Conservation (phyloP, 1,140 invertebrate genomes). For the Phymorhynchus buccinoides region DNA sequence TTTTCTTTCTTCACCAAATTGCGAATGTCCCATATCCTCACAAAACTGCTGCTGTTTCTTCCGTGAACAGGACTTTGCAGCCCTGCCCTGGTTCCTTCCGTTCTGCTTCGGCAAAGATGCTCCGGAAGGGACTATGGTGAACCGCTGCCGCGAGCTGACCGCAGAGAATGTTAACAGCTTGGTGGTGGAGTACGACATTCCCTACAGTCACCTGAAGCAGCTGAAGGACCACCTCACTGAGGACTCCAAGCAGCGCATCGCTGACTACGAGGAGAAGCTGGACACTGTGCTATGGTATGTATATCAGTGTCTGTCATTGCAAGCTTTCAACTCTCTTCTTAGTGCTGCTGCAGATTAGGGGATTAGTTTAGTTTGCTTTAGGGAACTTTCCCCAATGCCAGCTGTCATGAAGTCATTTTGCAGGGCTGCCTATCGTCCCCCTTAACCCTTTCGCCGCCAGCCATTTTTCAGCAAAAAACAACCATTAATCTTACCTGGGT, state of each 20-base stretch:
- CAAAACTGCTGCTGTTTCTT: background rate
- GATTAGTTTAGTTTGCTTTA: too few relatives aligned
- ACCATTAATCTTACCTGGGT: too few relatives aligned
- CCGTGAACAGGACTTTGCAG: constrained; percentile 61
- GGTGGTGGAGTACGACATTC: constrained; percentile 54
- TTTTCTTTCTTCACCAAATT: background rate
- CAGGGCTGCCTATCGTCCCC: too few relatives aligned
- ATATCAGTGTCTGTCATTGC: too few relatives aligned
- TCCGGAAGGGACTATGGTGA: constrained; percentile 53
- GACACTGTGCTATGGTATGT: constrained; percentile 68
- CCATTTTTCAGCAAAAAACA: too few relatives aligned
- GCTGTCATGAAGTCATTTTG: too few relatives aligned
- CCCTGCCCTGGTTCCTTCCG: constrained; percentile 68
- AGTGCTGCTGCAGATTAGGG: too few relatives aligned
- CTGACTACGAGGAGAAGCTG: constrained; percentile 56
- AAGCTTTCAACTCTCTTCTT: too few relatives aligned
- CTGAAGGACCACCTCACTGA: constrained; percentile 54
- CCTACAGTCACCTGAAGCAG: constrained; percentile 62
- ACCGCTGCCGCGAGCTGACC: constrained; percentile 52
- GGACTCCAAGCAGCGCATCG: constrained; percentile 60
- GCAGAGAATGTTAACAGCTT: constrained; percentile 65
- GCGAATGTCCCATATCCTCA: background rate
- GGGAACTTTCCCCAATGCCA: too few relatives aligned
- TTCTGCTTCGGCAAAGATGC: constrained; percentile 64
- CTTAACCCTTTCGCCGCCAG: too few relatives aligned